Percentiles rank a stretch among this genome's conserved stretches.
Evolutionary conservation across 2,888 invertebrate genomes (phyloP).

Genomic region (Xanthia togata): DNA sequence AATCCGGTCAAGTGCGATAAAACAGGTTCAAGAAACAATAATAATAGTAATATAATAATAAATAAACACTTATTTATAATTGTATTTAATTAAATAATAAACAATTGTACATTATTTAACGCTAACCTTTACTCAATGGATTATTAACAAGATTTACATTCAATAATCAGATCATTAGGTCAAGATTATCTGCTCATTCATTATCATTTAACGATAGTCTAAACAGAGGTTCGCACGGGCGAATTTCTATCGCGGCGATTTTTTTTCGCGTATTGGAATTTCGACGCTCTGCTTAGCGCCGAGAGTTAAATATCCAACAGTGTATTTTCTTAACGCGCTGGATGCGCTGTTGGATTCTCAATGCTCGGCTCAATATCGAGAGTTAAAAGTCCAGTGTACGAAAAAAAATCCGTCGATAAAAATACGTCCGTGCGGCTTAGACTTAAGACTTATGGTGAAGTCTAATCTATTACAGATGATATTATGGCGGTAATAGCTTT

Average conservation of each 20-base stretch:
- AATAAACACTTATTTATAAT: not conserved
- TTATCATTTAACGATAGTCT: slow-evolving; percentile 1
- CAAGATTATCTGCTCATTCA: slow-evolving; percentile 39
- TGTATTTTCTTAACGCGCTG: too few relatives aligned
- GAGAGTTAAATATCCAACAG: too few relatives aligned
- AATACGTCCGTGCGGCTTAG: too few relatives aligned
- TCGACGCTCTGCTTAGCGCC: too few relatives aligned
- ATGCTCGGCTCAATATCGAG: too few relatives aligned
- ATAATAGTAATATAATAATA: not conserved
- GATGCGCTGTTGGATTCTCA: too few relatives aligned
- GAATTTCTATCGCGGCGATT: too few relatives aligned
- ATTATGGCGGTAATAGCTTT: slow-evolving; percentile 39
- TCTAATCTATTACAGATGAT: slow-evolving; percentile 24
- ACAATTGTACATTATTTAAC: not conserved
- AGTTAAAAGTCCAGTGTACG: too few relatives aligned
- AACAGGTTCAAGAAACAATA: not conserved
- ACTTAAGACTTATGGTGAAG: too few relatives aligned
- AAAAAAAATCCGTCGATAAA: too few relatives aligned
- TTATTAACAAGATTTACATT: slow-evolving; percentile 10
- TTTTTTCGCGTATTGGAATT: too few relatives aligned
- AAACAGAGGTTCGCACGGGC: not conserved
- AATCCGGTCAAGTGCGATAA: not conserved
- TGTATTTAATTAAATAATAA: not conserved
- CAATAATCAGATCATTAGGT: slow-evolving; percentile 34
- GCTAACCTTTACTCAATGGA: not conserved